Percentiles rank a stretch among this genome's conserved stretches.
phyloP scores from a whole-genome alignment of 2,888 invertebrate genomes.

The Drosophila antonietae region DNA sequence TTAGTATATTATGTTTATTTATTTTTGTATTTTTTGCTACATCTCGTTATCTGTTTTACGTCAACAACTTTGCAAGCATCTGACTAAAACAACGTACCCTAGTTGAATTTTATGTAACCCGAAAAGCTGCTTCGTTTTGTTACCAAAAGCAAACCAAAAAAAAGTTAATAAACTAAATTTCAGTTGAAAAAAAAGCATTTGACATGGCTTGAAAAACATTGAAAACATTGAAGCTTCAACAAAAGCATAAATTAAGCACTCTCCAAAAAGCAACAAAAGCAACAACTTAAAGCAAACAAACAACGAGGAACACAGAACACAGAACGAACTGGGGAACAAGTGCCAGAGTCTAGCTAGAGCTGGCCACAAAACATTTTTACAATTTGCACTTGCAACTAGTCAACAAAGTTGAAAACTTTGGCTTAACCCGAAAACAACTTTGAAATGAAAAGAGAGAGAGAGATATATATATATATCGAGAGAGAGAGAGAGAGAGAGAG shows the following conservation, averaged over 20 bases:
- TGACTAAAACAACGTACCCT: not conserved
- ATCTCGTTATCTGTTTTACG: not conserved
- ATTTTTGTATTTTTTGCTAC: not conserved
- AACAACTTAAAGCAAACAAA: slow-evolving; percentile 31
- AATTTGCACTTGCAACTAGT: slow-evolving; percentile 44
- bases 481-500: not conserved
- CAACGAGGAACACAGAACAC: not conserved
- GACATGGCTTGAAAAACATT: slow-evolving; percentile 5
- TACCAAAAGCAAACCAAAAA: not conserved
- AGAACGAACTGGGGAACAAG: slow-evolving; percentile 21
- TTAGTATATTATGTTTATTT: not conserved
- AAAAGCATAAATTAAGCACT: slow-evolving; percentile 30
- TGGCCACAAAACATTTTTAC: slow-evolving; percentile 50
- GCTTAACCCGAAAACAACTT: slow-evolving; percentile 23
- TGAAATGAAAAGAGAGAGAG: slow-evolving; percentile 14
- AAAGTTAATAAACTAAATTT: slow-evolving; percentile 16
- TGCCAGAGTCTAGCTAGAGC: slow-evolving; percentile 21
- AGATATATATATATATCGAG: too few species aligned
- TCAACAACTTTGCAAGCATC: not conserved
- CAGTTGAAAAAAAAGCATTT: slow-evolving; percentile 17
- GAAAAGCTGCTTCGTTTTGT: not conserved
- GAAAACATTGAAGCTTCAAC: slow-evolving; percentile 9
- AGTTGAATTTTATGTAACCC: not conserved
- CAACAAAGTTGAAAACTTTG: slow-evolving; percentile 56
- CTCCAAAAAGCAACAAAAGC: slow-evolving; percentile 13